phyloP scores from a whole-genome alignment of 2,797 vertebrate species.

The Galagoides demidoff region DNA sequence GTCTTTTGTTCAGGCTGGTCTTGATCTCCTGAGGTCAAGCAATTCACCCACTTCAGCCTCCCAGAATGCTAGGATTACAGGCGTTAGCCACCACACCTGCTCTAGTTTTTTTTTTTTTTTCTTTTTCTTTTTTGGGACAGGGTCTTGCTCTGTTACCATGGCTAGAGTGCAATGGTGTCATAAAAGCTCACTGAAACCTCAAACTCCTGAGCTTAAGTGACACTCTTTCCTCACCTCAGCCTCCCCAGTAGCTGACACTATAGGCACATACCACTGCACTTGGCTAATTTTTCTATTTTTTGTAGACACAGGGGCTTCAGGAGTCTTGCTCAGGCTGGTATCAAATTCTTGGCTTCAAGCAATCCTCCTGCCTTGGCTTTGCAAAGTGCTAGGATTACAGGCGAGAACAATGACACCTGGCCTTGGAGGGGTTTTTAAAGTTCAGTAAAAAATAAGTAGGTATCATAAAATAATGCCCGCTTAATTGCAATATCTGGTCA shows the following conservation, averaged over 20 bases:
- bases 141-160: neutral
- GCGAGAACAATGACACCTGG: neutral
- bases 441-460: conserved; percentile 47
- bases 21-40: neutral
- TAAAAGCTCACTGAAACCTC: neutral
- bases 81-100: no score
- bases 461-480: conserved; percentile 13
- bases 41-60: neutral
- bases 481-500: neutral
- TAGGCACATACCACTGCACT: neutral
- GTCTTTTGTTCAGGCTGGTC: neutral
- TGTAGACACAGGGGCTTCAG: neutral
- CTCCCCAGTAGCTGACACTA: neutral
- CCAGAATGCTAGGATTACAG: neutral
- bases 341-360: neutral
- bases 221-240: neutral
- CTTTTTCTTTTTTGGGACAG: neutral
- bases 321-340: neutral
- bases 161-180: neutral
- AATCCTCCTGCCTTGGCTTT: neutral
- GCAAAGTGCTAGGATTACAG: neutral
- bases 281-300: neutral
- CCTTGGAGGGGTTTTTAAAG: neutral
- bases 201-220: neutral
- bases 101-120: no score